phyloP scores from a whole-genome alignment of 2,888 invertebrate species.

The Siphlonurus alternatus region DNA sequence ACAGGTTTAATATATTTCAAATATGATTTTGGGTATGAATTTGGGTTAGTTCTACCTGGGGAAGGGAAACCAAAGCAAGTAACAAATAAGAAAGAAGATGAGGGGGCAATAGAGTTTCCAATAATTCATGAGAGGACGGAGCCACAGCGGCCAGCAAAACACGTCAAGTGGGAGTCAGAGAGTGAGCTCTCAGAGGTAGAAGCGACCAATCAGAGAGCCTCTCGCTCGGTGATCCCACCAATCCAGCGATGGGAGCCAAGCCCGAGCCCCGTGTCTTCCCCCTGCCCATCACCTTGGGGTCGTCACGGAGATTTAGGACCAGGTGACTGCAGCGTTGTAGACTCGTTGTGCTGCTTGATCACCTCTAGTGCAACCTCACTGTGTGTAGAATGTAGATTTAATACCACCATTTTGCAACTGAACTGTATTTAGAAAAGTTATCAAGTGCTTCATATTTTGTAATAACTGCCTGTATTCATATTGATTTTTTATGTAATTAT shows the following conservation, averaged over 20 bases:
- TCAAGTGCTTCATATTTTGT: no score
- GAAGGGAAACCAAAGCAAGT: slow-evolving; percentile 31
- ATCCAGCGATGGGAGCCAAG: slow-evolving; percentile 1
- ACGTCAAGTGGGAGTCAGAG: slow-evolving; percentile 43
- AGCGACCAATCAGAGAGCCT: slow-evolving; percentile 14
- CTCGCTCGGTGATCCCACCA: neutral
- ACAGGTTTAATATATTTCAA: slow-evolving; percentile 65
- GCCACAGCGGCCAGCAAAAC: slow-evolving; percentile 23
- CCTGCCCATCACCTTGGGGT: slow-evolving; percentile 5
- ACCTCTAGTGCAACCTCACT: no score
- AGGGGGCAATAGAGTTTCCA: slow-evolving; percentile 44
- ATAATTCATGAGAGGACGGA: slow-evolving; percentile 42
- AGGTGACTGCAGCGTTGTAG: neutral
- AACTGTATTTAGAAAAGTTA: no score
- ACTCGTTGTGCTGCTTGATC: no score
- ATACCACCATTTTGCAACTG: no score
- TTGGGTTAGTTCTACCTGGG: slow-evolving; percentile 52
- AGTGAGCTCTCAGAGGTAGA: slow-evolving; percentile 43
- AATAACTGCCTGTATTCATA: no score
- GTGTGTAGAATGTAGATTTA: no score
- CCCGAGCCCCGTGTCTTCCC: slow-evolving; percentile 6
- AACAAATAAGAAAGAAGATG: slow-evolving; percentile 32
- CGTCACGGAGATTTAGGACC: neutral
- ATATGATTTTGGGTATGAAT: slow-evolving; percentile 66
- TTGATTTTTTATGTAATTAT: no score